Base-by-base conservation (phyloP, 2,797 vertebrate genomes). In the Balearica regulorum region DNA sequence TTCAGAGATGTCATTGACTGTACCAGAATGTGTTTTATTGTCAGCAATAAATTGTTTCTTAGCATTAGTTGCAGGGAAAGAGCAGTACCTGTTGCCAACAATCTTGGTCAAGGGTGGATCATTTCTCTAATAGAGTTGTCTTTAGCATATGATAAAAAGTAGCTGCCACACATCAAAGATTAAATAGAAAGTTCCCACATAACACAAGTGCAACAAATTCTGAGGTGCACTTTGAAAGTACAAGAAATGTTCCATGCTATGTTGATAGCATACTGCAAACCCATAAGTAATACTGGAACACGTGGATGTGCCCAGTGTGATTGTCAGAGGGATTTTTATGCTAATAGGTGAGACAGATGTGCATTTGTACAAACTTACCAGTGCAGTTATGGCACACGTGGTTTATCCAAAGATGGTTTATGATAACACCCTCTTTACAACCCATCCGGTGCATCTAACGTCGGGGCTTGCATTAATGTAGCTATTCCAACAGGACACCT, bases 1-100 rank as follows among this genome's bases (percentile, higher is more conserved):
- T 89, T 84, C 70, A 84, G 90, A 71, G 78, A 33, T 87, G 68
- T 92, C 84, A 39, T 55, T 85, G 93, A 5, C 88, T 54, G 71
- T 55, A 87, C 71, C 86, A 78, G 78, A 61, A 68, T 16, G 22
- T 62, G 93, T 82, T 94, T 87, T 33, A 6, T 73, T 89, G 78
- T 91, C 87, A 73, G 78, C 60, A 75, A 13, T 62, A 31, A 20
- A 41, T 73, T 77, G 41, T 22, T 83, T 83, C 75, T 68, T 57
- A 61, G 64, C 57, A 18, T 49, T 76, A 71, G 35, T 37, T 87
- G 71, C 35, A 46, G 53, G 33, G 53, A 75, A 75, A 20, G 53
- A 88, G 44, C 75, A n/a, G 44, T 49, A 46, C 70, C 53, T 91
- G 78, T 87, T 83, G 83, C 75, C 84, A 93, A 4, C 16, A 49